Evolutionary conservation across 2,797 vertebrate genomes (phyloP).

Genomic region (Tympanoctomys barrerae): DNA sequence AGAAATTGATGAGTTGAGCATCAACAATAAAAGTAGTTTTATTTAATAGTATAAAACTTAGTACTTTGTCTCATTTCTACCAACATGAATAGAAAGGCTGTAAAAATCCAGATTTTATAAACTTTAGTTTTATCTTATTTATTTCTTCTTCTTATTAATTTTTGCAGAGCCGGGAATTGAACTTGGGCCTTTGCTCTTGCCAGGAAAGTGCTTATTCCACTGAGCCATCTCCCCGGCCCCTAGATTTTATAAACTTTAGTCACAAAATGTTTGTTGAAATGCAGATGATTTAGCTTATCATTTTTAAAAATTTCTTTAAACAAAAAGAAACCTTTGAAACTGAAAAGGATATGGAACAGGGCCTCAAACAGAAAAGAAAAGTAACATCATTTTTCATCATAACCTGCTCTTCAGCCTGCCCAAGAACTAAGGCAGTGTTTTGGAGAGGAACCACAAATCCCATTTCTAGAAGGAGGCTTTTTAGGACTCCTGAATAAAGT

Average conservation of each 20-base stretch:
- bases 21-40: slow-evolving; percentile 86
- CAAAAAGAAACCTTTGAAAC: slow-evolving; percentile 60
- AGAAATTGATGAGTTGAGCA: slow-evolving; percentile 74
- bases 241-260: slow-evolving; percentile 77
- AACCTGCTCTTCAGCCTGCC: neutral
- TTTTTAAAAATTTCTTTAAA: slow-evolving; percentile 44
- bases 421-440: neutral
- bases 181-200: too few relatives aligned
- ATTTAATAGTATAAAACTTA: slow-evolving; percentile 89
- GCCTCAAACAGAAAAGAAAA: slow-evolving; percentile 71
- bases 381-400: neutral
- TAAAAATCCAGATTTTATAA: slow-evolving; percentile 73
- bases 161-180: too few relatives aligned
- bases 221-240: too few relatives aligned
- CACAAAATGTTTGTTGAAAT: slow-evolving; percentile 83
- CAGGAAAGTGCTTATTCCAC: too few relatives aligned
- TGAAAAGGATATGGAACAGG: slow-evolving; percentile 59
- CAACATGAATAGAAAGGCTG: slow-evolving; percentile 84
- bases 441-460: neutral
- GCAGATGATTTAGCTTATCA: slow-evolving; percentile 86
- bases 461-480: neutral
- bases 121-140: slow-evolving; percentile 68
- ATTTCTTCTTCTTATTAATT: accelerated
- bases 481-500: neutral
- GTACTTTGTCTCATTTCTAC: slow-evolving; percentile 86